A percentile compares a stretch with the other conserved stretches of the same genome.
phyloP scores from a whole-genome alignment of 2,888 invertebrate species.

The Andrena marginata region DNA sequence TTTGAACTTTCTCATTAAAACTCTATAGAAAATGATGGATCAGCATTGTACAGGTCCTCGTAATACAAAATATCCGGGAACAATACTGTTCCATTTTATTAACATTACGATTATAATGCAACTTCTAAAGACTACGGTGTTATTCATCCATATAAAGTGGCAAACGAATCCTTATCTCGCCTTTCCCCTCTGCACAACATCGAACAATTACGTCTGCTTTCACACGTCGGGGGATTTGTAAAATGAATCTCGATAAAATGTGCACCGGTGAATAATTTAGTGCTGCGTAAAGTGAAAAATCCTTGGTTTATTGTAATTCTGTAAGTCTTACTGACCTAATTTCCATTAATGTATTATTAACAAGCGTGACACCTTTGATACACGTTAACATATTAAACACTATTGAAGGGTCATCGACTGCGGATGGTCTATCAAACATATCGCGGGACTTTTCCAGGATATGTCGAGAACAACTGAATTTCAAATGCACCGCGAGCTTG shows the following conservation, averaged over 20 bases:
- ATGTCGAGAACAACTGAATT: slow-evolving; percentile 27
- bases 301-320: slow-evolving; percentile 41
- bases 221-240: slow-evolving; percentile 36
- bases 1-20: slow-evolving; percentile 53
- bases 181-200: slow-evolving; percentile 30
- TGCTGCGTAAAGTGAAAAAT: slow-evolving; percentile 57
- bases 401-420: slow-evolving; percentile 40
- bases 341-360: slow-evolving; percentile 56
- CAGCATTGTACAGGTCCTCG: slow-evolving; percentile 56
- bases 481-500: slow-evolving; percentile 34
- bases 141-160: slow-evolving; percentile 68
- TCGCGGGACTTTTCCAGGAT: slow-evolving; percentile 30
- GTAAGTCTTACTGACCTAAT: slow-evolving; percentile 60
- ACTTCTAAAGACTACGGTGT: slow-evolving; percentile 64
- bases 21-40: slow-evolving; percentile 64
- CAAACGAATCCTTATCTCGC: slow-evolving; percentile 66
- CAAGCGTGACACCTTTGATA: slow-evolving; percentile 55
- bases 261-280: slow-evolving; percentile 60
- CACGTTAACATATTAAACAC: slow-evolving; percentile 45
- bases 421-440: slow-evolving; percentile 38
- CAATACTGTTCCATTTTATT: slow-evolving; percentile 46
- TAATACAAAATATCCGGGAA: slow-evolving; percentile 69
- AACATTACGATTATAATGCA: slow-evolving; percentile 67
- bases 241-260: slow-evolving; percentile 53
- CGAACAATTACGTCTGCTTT: slow-evolving; percentile 41